Conservation (phyloP, 2,888 invertebrate genomes). For the Ophion costatus region DNA sequence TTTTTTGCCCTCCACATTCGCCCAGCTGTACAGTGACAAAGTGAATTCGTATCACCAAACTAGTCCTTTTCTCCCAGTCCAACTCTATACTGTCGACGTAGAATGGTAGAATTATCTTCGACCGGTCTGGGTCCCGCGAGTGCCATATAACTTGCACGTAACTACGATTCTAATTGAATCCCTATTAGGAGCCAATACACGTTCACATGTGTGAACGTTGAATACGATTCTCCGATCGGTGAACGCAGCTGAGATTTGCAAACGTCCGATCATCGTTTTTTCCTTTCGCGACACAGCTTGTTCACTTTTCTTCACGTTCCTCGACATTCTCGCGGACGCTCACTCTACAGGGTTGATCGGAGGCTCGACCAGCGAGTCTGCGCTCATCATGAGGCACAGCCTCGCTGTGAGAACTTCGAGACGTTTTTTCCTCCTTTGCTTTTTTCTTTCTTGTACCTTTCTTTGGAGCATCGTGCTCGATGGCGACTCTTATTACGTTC, state of each 20-base stretch:
- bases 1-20: too few species aligned
- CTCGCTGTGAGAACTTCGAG: constrained; percentile 25
- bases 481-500: constrained; percentile 62
- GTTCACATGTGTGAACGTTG: neutral
- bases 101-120: too few species aligned
- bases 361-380: constrained; percentile 11
- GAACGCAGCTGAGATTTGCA: constrained; percentile 47
- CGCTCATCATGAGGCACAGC: constrained; percentile 28
- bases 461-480: constrained; percentile 22
- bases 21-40: too few species aligned
- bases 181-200: constrained; percentile 35
- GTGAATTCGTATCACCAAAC: too few species aligned
- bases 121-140: too few species aligned
- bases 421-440: constrained; percentile 24
- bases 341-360: constrained; percentile 21
- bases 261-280: constrained; percentile 51
- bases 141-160: too few species aligned
- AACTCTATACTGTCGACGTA: too few species aligned
- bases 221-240: constrained; percentile 30
- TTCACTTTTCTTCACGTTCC: constrained; percentile 2
- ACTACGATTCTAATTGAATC: constrained; percentile 42
- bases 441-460: neutral
- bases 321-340: constrained; percentile 16
- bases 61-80: too few species aligned
- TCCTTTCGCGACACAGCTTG: neutral